phyloP scores from a whole-genome alignment of 2,113 vertebrate genomes.

The Nibea albiflora region DNA sequence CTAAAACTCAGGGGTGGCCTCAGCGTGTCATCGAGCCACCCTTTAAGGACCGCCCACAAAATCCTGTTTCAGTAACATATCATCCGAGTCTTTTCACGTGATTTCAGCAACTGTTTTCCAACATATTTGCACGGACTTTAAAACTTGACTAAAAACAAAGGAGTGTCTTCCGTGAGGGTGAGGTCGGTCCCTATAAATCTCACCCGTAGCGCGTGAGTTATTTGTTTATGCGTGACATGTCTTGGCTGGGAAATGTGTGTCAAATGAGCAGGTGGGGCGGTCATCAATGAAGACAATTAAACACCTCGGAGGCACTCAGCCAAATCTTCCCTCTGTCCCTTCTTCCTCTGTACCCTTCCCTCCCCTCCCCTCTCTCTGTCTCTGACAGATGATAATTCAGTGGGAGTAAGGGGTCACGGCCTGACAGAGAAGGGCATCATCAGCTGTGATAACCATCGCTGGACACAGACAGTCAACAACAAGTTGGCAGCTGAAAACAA shows the following conservation, averaged over 20 bases:
- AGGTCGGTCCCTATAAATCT: conserved; percentile 35
- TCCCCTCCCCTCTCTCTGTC: conserved; percentile 3
- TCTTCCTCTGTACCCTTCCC: conserved; percentile 26
- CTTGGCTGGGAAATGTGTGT: conserved; percentile 74
- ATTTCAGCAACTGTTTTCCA: no score
- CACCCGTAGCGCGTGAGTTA: conserved; percentile 51
- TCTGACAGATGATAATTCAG: conserved; percentile 77
- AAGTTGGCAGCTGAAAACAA: conserved; percentile 70
- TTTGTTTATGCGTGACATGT: conserved; percentile 75
- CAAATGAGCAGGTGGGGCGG: conserved; percentile 82
- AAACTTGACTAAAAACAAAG: conserved; percentile 4
- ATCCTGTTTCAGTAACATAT: no score
- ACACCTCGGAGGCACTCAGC: conserved; percentile 79
- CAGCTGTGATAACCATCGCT: conserved; percentile 71
- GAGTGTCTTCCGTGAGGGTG: not conserved
- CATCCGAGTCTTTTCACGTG: no score
- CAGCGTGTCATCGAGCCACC: no score
- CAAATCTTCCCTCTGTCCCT: conserved; percentile 75
- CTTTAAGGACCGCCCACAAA: no score
- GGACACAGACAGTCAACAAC: conserved; percentile 72
- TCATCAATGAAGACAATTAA: conserved; percentile 84
- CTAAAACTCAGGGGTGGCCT: no score
- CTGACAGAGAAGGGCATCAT: conserved; percentile 77
- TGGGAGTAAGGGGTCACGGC: conserved; percentile 67
- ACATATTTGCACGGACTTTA: no score